These are phyloP conservation scores for Scopus umbretta DNA, from an alignment of 2,113 vertebrate genomes.

Conservation along the genomic window DNA sequence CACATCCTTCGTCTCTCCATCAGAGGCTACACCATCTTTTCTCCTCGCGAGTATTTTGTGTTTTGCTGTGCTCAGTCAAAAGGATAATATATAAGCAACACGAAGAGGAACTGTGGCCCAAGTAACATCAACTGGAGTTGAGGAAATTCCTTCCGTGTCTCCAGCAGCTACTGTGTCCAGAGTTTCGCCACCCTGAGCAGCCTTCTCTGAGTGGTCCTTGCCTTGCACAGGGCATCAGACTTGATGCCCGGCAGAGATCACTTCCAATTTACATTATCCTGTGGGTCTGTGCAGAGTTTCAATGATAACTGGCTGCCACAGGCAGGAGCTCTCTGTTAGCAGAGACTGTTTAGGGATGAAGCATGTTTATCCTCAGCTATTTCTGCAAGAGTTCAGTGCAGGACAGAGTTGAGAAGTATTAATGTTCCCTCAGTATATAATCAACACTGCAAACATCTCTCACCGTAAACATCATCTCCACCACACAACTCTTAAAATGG, in stretches of 20 bases:
- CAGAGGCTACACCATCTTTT: rapidly evolving
- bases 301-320: neutral
- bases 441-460: neutral
- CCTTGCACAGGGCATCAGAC: neutral
- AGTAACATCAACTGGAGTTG: neutral
- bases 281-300: neutral
- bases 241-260: neutral
- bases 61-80: neutral
- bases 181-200: neutral
- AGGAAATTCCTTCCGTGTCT: neutral
- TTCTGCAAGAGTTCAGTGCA: neutral
- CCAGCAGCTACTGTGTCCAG: neutral
- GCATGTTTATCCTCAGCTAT: neutral
- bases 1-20: rapidly evolving
- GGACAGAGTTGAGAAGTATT: neutral
- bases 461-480: neutral
- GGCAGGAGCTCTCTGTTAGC: neutral
- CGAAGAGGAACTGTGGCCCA: neutral
- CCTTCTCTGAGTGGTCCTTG: neutral
- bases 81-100: neutral
- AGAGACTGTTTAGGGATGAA: neutral
- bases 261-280: neutral
- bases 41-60: neutral
- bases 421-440: neutral
- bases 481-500: neutral